Evolutionary conservation across 2,797 vertebrate genomes (phyloP), one percentile per base, ranked within the genome.

Genomic region (Brachyalestes nurse): DNA sequence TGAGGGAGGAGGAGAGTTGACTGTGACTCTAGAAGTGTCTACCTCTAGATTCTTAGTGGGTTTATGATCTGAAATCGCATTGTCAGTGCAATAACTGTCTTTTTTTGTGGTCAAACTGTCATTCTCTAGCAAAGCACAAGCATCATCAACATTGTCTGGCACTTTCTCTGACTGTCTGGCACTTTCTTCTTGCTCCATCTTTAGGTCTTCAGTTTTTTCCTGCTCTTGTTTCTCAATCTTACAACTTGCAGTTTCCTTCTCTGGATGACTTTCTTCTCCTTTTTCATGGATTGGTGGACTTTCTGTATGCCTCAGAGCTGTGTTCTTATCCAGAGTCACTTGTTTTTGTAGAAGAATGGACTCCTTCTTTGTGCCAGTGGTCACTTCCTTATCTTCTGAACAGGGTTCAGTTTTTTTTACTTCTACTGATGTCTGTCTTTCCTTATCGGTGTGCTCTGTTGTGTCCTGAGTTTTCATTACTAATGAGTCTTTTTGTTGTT

Each of bases 1-100:
- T 0, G 96, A 96, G 0, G 94, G 95, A 1, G 96, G 94, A 0
- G 96, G 96, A 0, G 91, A 87, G 51, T 85, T 75, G 64, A 88
- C 91, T 57, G 49, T 87, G 5, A 86, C 82, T 83, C 78, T 89
- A 16, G 89, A 85, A 16, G 21, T 55, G 6, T 90, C 87, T 0
- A 81, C 51, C 42, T 75, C 42, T 40, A 88, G 84, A 0, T 74
- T 82, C n/a, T 90, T 78, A 16, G 74, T 23, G 0, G 75, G 23
- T 75, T 34, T 76, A 17, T 65, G 38, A 77, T 74, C 73, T 4
- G 6, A 5, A 17, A 76, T 47, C 3, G 66, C 72, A 60, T 16
- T 34, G 5, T 25, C 38, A 47, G 75, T 64, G 62, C 34, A 34
- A 34, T 28, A 28, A 28, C 72, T 28, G 2, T 58, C 51, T 42